Percentiles rank a stretch among this genome's conserved stretches.
These are phyloP conservation scores for Drosophila ercepeae DNA, from an alignment of 1,140 invertebrate genomes.

Conservation along the genomic window DNA sequence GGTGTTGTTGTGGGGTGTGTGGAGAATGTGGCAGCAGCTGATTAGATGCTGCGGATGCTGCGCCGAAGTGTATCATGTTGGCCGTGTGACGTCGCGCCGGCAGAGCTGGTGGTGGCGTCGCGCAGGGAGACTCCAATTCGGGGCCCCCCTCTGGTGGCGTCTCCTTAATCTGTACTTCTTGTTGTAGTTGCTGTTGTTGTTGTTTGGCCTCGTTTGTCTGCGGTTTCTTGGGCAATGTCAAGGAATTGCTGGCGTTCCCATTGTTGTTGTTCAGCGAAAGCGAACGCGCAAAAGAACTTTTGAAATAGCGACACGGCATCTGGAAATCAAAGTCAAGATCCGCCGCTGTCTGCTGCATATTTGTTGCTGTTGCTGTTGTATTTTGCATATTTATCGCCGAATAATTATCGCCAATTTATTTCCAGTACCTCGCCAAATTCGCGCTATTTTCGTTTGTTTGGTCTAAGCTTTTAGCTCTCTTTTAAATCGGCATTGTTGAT, in stretches of 20 bases:
- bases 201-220: slow-evolving; percentile 57
- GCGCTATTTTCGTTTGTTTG: slow-evolving; percentile 10
- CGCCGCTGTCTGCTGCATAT: slow-evolving; percentile 45
- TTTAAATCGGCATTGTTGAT: slow-evolving; percentile 61
- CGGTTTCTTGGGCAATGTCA: slow-evolving; percentile 68
- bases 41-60: slow-evolving; percentile 44
- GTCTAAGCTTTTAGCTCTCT: neutral
- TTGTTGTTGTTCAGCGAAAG: slow-evolving; percentile 69
- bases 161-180: slow-evolving; percentile 14
- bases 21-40: slow-evolving; percentile 35
- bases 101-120: slow-evolving; percentile 63
- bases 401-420: slow-evolving; percentile 13
- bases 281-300: slow-evolving; percentile 83
- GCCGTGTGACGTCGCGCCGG: slow-evolving; percentile 68
- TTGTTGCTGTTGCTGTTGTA: slow-evolving; percentile 35
- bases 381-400: slow-evolving; percentile 10
- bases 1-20: slow-evolving; percentile 11
- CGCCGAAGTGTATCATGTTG: slow-evolving; percentile 58
- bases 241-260: slow-evolving; percentile 38
- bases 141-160: slow-evolving; percentile 12
- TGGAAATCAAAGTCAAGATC: slow-evolving; percentile 81
- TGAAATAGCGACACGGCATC: slow-evolving; percentile 80
- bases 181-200: slow-evolving; percentile 33
- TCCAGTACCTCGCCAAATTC: neutral
- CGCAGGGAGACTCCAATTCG: slow-evolving; percentile 44